Conservation (phyloP, 2,113 vertebrate genomes). For the Dasyurus viverrinus region DNA sequence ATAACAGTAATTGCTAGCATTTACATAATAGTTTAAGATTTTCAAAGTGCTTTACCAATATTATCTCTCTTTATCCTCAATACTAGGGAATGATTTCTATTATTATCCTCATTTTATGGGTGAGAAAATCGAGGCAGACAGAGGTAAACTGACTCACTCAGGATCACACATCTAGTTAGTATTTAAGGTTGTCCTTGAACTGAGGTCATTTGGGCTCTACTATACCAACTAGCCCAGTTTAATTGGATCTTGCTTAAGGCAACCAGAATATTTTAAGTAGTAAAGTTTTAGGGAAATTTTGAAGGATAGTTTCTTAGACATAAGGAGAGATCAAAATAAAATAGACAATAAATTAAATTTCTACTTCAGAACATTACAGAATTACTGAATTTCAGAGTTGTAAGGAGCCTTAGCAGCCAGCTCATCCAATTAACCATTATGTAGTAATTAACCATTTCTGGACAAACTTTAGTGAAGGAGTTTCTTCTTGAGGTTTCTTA, state of each 20-base stretch:
- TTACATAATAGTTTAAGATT: background rate
- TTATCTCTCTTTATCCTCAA: background rate
- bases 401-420: background rate
- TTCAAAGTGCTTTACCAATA: background rate
- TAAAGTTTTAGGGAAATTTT: constrained; percentile 21
- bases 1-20: background rate
- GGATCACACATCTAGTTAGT: background rate
- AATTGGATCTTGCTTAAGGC: background rate
- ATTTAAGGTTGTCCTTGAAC: background rate
- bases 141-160: background rate
- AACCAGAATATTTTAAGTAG: background rate
- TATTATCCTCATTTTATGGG: background rate
- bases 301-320: constrained; percentile 34
- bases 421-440: background rate
- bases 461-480: background rate
- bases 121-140: background rate
- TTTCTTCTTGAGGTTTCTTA: background rate
- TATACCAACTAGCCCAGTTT: background rate
- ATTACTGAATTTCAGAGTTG: background rate
- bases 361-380: background rate
- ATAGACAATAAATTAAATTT: background rate
- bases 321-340: constrained; percentile 2
- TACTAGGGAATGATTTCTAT: background rate
- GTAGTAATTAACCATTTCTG: background rate
- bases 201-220: background rate